Evolutionary conservation across 2,888 invertebrate genomes (phyloP).

Genomic region (Apamea sordens): DNA sequence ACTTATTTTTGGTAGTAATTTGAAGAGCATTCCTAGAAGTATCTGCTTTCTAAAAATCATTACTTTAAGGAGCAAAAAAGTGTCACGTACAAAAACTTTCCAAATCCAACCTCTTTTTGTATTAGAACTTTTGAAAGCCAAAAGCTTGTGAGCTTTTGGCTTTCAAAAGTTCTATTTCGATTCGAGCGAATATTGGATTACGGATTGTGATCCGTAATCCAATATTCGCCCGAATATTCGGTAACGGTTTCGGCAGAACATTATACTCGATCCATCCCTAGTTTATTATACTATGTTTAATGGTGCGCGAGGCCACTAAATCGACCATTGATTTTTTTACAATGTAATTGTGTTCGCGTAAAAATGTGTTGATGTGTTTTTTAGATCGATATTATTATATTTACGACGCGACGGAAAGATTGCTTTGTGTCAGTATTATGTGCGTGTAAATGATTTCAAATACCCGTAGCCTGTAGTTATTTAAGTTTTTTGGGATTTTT

Average conservation of each 20-base stretch:
- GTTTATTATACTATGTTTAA: conserved; percentile 68
- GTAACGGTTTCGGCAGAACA: not conserved
- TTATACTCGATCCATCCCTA: conserved; percentile 30
- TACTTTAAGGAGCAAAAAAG: not conserved
- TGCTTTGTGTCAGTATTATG: conserved; percentile 43
- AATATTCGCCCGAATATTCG: not conserved
- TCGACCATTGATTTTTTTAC: conserved; percentile 76
- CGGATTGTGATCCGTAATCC: too few relatives aligned
- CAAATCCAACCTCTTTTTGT: not conserved
- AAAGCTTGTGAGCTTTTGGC: too few relatives aligned
- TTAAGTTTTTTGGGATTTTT: not conserved
- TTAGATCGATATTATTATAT: conserved; percentile 50
- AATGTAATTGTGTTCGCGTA: conserved; percentile 66
- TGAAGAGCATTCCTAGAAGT: not conserved
- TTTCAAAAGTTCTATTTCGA: too few relatives aligned
- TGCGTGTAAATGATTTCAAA: conserved; percentile 40
- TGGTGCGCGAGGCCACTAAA: conserved; percentile 74
- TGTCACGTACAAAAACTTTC: not conserved
- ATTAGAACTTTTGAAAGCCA: not conserved
- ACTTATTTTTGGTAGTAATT: not conserved
- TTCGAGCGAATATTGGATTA: too few relatives aligned
- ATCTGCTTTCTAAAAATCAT: not conserved
- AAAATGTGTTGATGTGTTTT: conserved; percentile 67
- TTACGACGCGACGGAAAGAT: conserved; percentile 39
- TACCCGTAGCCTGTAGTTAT: conserved; percentile 7